Conservation (phyloP, 2,113 vertebrate species). For the Haemorhous mexicanus region DNA sequence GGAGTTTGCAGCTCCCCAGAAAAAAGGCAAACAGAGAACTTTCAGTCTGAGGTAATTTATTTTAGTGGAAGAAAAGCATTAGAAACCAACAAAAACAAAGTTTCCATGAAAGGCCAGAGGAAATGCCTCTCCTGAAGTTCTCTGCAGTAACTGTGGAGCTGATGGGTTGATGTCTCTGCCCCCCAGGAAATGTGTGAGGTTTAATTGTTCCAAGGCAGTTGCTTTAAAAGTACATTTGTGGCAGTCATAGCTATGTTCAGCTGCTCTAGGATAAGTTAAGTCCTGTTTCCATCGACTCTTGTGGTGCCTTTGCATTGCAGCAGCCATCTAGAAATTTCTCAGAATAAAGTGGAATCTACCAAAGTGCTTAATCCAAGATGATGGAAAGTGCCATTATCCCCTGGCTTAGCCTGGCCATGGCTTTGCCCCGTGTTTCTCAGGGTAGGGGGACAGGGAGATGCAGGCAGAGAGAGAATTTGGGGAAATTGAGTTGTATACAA, state of each 20-base stretch:
- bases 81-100: neutral
- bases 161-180: neutral
- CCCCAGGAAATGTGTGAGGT: neutral
- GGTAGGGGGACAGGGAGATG: neutral
- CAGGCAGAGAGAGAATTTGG: neutral
- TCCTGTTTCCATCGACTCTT: neutral
- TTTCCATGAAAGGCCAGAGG: neutral
- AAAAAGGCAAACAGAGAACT: conserved; percentile 24
- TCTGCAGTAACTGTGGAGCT: neutral
- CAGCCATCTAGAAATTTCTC: neutral
- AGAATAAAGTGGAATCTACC: neutral
- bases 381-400: neutral
- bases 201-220: neutral
- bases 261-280: neutral
- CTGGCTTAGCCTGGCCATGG: neutral
- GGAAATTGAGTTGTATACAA: neutral
- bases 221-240: neutral
- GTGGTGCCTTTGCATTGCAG: neutral
- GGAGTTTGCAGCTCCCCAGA: conserved; percentile 17
- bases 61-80: conserved; percentile 11
- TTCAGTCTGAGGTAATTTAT: neutral
- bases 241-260: neutral
- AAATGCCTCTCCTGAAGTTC: neutral
- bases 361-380: neutral
- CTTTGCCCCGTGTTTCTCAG: neutral